These are phyloP conservation scores for Callopanchax toddi DNA, from an alignment of 2,113 vertebrate species.

Conservation along the genomic window DNA sequence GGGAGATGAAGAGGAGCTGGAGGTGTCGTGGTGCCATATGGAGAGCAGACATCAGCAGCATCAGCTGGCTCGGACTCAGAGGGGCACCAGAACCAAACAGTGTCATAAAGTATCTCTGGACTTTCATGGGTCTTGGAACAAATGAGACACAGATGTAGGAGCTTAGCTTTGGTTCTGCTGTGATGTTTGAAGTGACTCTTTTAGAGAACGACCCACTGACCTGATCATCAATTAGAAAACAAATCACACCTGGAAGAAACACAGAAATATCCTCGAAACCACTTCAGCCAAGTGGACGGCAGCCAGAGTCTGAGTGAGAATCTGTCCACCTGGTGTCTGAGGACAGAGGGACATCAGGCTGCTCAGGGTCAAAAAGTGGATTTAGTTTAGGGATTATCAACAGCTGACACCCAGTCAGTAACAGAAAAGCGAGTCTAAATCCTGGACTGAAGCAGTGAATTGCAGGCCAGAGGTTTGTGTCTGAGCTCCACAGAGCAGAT, in stretches of 20 bases:
- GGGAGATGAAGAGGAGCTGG: slow-evolving; percentile 34
- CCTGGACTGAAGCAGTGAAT: slow-evolving; percentile 26
- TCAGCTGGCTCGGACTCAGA: slow-evolving; percentile 58
- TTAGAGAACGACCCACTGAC: slow-evolving; percentile 47
- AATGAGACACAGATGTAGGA: slow-evolving; percentile 21
- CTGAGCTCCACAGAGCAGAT: slow-evolving; percentile 67
- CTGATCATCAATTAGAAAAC: slow-evolving; percentile 49
- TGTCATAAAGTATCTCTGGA: slow-evolving; percentile 67
- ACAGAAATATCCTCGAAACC: slow-evolving; percentile 48
- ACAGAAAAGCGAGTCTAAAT: slow-evolving; percentile 15
- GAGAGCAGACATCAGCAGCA: slow-evolving; percentile 70
- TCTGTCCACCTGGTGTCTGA: slow-evolving; percentile 13
- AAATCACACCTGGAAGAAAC: slow-evolving; percentile 40
- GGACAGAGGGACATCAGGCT: slow-evolving; percentile 5
- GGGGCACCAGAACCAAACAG: slow-evolving; percentile 67
- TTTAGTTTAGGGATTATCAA: slow-evolving; percentile 31
- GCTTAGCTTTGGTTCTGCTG: neutral
- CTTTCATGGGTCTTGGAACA: slow-evolving; percentile 49
- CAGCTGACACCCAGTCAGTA: slow-evolving; percentile 23
- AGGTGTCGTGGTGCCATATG: slow-evolving; percentile 68
- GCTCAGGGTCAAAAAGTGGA: slow-evolving; percentile 21
- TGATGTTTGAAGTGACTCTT: slow-evolving; percentile 31
- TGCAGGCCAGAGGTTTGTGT: slow-evolving; percentile 49
- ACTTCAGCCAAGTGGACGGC: slow-evolving; percentile 37
- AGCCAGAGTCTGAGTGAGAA: slow-evolving; percentile 29